phyloP scores from a whole-genome alignment of 2,797 vertebrate genomes.

The Sarcophilus harrisii region DNA sequence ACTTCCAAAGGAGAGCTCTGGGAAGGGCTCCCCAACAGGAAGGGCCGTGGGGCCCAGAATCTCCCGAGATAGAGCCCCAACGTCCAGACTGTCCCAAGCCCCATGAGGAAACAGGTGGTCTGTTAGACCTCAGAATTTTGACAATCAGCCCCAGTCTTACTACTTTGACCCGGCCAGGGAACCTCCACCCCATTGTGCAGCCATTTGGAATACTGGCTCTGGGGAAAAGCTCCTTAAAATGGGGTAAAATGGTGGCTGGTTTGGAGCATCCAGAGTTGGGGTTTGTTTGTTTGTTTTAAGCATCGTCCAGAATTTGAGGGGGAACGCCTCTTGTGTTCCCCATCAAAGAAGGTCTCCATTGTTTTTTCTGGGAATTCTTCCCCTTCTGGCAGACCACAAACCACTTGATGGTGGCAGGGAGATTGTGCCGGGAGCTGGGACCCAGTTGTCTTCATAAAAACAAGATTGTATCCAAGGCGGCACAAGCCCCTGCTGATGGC shows the following conservation, averaged over 20 bases:
- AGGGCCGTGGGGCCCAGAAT: background rate
- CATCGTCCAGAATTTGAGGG: conserved; percentile 50
- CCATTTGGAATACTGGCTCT: conserved; percentile 45
- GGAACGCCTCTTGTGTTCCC: conserved; percentile 68
- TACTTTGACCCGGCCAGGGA: conserved; percentile 40
- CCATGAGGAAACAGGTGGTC: background rate
- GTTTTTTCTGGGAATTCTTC: conserved; percentile 75
- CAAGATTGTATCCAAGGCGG: conserved; percentile 60
- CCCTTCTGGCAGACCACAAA: conserved; percentile 75
- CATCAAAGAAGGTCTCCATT: conserved; percentile 60
- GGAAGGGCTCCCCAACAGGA: background rate
- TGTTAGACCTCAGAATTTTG: background rate
- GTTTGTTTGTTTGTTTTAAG: conserved; percentile 36
- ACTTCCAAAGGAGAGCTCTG: background rate
- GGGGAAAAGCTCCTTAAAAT: conserved; percentile 44
- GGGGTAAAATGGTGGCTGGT: conserved; percentile 48
- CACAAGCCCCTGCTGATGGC: conserved; percentile 41
- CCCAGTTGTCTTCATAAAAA: conserved; percentile 60
- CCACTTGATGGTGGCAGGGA: conserved; percentile 63
- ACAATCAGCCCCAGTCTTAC: conserved; percentile 28
- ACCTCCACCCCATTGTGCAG: conserved; percentile 49
- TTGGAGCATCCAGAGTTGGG: background rate
- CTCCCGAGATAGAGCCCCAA: background rate
- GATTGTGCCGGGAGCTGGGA: conserved; percentile 37
- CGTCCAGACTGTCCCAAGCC: background rate